A percentile compares a stretch with the other conserved stretches of the same genome.
phyloP scores from a whole-genome alignment of 2,888 invertebrate genomes.

The Microchrysa polita region DNA sequence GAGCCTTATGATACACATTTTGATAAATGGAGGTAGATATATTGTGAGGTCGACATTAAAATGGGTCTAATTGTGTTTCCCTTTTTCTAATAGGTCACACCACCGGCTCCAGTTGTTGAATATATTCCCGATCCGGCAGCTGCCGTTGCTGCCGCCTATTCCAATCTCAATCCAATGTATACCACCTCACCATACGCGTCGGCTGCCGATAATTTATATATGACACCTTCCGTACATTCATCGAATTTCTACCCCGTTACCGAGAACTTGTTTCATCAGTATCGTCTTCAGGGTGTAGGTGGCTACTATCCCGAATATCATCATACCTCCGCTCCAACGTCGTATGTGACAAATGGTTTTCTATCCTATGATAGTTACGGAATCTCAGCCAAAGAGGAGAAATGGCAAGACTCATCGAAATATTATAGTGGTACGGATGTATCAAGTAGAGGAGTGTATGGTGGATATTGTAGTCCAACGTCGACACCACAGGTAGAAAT shows the following conservation, averaged over 20 bases:
- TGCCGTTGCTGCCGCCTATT: constrained; percentile 80
- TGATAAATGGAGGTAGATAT: too few species aligned
- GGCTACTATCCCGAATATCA: constrained; percentile 82
- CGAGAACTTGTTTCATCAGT: constrained; percentile 90
- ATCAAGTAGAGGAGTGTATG: constrained; percentile 58
- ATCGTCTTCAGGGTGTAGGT: constrained; percentile 80
- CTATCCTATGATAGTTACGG: constrained; percentile 70
- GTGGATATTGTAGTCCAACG: constrained; percentile 64
- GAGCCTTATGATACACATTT: not conserved
- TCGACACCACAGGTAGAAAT: constrained; percentile 61
- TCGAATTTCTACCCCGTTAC: constrained; percentile 80
- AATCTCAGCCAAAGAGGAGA: constrained; percentile 65
- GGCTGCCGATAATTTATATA: constrained; percentile 66
- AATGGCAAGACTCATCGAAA: constrained; percentile 64
- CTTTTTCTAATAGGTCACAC: constrained; percentile 53
- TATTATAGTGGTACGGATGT: constrained; percentile 68
- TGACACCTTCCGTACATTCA: constrained; percentile 68
- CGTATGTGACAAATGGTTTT: constrained; percentile 84
- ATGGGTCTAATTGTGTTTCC: not conserved
- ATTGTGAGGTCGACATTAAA: too few species aligned
- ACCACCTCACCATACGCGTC: constrained; percentile 79
- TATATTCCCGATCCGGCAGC: constrained; percentile 67
- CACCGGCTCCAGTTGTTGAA: constrained; percentile 63
- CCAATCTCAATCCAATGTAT: constrained; percentile 81
- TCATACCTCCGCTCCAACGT: constrained; percentile 72